Evolutionary conservation across 2,113 vertebrate genomes (phyloP), one percentile per base, ranked within the genome.

Genomic region (Jacana jacana): DNA sequence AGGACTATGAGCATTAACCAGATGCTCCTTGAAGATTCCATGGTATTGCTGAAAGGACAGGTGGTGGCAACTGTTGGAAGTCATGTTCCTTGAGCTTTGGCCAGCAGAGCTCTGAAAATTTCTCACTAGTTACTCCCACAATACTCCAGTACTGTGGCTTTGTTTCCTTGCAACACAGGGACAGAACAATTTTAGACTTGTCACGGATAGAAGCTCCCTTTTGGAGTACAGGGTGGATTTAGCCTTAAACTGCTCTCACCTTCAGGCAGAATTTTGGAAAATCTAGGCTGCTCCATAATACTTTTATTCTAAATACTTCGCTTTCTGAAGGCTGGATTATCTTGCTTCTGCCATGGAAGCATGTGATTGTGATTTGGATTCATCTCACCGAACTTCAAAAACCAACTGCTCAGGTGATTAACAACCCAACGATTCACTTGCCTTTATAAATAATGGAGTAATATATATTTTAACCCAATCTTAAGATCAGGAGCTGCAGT

Each of bases 331-430:
- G 31, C 11, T 60, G 44, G 7, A 14, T 64, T 89, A 31, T 39
- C 52, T 91, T 5, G 0, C 11, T 22, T 82, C 14, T 7, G 7
- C 9, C 0, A 0, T 17, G 30, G 14, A 78, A 70, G 2, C 30
- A 28, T 0, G 0, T 35, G 33, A 19, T 42, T 69, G 19, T 64
- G 22, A 20, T 89, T 89, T 66, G 39, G 39, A 46, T 64, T 91
- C 9, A 20, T 77, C 40, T 88, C 33, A 60, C 17, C 16, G n/a
- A 57, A 61, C 10, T 81, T 81, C 54, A 70, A 9, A 48, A 68
- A 15, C 20, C 39, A 83, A 16, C 12, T 40, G 20, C 40, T 55
- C 39, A 42, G 46, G 10, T 55, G 23, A 42, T 69, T 27, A 39
- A 42, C 6, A 81, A 6, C 11, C 10, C 70, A 52, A 31, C 8